These are phyloP conservation scores for Euglossa dilemma DNA, from an alignment of 1,140 invertebrate species.

Conservation along the genomic window DNA sequence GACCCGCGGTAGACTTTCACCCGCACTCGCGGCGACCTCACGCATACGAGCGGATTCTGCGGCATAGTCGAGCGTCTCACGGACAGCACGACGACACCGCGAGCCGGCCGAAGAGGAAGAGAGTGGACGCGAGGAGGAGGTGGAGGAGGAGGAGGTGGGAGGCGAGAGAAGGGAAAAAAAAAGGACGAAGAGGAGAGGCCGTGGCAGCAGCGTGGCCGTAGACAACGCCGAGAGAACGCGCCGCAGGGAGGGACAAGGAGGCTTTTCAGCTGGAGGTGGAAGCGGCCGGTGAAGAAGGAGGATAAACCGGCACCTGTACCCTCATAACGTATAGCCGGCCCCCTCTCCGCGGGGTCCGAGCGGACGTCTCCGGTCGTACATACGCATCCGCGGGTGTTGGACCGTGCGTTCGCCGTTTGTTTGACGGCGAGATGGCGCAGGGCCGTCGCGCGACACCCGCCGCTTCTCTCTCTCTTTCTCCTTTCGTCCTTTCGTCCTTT, in stretches of 20 bases:
- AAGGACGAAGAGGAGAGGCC: conserved; percentile 18
- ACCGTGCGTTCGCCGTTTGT: conserved; percentile 55
- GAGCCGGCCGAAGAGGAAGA: conserved; percentile 10
- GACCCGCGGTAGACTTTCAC: conserved; percentile 72
- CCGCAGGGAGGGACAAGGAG: conserved; percentile 32
- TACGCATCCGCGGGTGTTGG: conserved; percentile 60
- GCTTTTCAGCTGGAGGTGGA: conserved; percentile 43
- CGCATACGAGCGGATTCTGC: conserved; percentile 56
- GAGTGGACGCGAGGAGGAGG: too few relatives aligned
- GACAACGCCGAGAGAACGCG: conserved; percentile 56
- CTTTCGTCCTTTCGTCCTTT: background rate
- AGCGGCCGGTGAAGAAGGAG: conserved; percentile 39
- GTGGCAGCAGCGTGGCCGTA: conserved; percentile 40
- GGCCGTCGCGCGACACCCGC: conserved; percentile 58
- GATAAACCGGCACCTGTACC: conserved; percentile 72
- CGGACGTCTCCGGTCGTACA: conserved; percentile 47
- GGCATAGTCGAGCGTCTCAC: conserved; percentile 45
- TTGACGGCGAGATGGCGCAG: conserved; percentile 61
- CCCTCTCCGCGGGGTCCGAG: conserved; percentile 22
- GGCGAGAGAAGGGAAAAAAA: background rate
- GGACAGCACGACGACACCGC: conserved; percentile 35
- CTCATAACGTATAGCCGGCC: conserved; percentile 65
- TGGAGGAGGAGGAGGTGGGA: background rate
- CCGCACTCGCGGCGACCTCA: conserved; percentile 69
- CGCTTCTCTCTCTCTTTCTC: background rate